These are phyloP conservation scores for Menidia menidia DNA, from an alignment of 2,797 vertebrate species.

Conservation along the genomic window DNA sequence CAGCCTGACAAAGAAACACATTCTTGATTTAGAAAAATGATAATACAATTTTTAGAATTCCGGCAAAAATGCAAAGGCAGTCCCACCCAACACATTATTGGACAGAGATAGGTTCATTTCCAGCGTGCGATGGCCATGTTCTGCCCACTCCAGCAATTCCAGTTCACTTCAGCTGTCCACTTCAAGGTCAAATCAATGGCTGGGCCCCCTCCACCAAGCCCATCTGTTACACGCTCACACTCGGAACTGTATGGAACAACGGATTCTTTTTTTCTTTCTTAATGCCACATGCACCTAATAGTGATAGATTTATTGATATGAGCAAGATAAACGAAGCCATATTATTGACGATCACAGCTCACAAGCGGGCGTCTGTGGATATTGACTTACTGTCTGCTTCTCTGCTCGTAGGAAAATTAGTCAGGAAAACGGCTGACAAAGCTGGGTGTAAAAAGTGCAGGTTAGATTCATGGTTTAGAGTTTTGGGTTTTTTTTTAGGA, in stretches of 20 bases:
- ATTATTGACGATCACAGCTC: conserved; percentile 38
- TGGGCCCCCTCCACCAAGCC: conserved; percentile 50
- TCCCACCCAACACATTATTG: background rate
- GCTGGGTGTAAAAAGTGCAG: background rate
- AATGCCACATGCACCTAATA: conserved; percentile 59
- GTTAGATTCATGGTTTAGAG: too few relatives aligned
- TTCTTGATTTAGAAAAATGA: too few relatives aligned
- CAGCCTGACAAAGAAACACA: too few relatives aligned
- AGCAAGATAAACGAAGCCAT: conserved; percentile 19
- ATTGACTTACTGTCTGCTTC: conserved; percentile 31
- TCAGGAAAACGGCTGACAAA: background rate
- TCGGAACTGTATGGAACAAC: conserved; percentile 32
- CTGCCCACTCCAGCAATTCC: conserved; percentile 6
- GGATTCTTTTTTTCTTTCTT: conserved; percentile 8
- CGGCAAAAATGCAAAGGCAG: too few relatives aligned
- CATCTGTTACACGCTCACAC: conserved; percentile 70
- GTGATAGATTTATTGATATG: conserved; percentile 71
- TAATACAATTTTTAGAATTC: too few relatives aligned
- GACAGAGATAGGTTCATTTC: background rate
- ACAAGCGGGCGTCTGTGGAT: conserved; percentile 23
- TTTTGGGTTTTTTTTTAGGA: too few relatives aligned
- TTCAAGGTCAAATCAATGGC: conserved; percentile 79
- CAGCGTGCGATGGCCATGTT: background rate
- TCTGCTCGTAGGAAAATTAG: background rate
- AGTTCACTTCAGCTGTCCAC: conserved; percentile 40